Evolutionary conservation across 2,797 vertebrate genomes (phyloP), one percentile per base, ranked within the genome.

Genomic region (Chelon auratus): DNA sequence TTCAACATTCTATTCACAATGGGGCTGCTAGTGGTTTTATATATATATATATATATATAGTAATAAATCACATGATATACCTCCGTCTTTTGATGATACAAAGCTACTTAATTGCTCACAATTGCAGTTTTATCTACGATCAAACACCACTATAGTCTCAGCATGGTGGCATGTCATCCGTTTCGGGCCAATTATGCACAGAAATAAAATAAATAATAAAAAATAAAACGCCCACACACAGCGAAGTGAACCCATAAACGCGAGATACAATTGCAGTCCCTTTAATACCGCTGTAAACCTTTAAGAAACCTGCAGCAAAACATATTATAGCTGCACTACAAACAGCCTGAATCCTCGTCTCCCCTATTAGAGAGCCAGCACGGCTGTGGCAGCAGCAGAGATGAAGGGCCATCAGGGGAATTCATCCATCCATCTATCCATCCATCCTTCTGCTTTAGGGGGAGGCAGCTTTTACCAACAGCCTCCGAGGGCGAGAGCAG

Each of bases 391-490:
- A 72, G 76, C 66, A 64, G 80, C 78, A 77, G 40, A 90, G 87
- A 90, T 84, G 73, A 86, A 84, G 79, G 75, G 76, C 78, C 73
- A 78, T 75, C 77, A 71, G 77, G 82, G 85, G 82, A 87, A 87
- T 86, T 85, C 59, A 75, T 75, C 77, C 74, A 63, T 83, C 78
- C 80, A 59, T 77, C 63, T 72, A 36, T 63, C 75, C 62, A 62
- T 24, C 78, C 57, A 60, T 73, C 62, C 30, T 26, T 57, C 55
- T 11, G 24, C 60, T 65, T 26, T 67, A 20, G 47, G 58, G 77
- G 56, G 69, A 48, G 63, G 77, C 47, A 68, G 78, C 55, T 78
- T 82, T 78, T 57, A 85, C 84, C 74, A 88, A 76, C 80, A 91
- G 81, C 86, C 84, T 87, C 62, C 62, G 68, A 89, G 78, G 30